Conservation (phyloP, 1,140 invertebrate species). For the Hermetia illucens region DNA sequence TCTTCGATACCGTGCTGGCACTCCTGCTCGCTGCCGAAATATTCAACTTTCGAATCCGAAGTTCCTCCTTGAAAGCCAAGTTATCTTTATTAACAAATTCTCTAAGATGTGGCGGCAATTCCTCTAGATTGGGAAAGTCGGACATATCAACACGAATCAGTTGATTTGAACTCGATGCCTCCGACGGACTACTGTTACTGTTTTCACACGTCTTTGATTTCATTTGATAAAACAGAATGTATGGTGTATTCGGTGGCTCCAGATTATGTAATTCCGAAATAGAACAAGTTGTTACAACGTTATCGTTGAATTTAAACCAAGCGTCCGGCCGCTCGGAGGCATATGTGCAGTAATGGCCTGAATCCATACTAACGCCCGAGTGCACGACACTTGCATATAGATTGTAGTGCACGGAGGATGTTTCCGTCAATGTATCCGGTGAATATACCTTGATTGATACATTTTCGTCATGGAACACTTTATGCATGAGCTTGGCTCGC, state of each 20-base stretch:
- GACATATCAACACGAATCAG: slow-evolving; percentile 16
- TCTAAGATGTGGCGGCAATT: slow-evolving; percentile 17
- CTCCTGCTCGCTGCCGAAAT: slow-evolving; percentile 1
- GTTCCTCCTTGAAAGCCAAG: slow-evolving; percentile 18
- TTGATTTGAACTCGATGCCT: slow-evolving; percentile 8
- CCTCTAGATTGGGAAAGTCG: slow-evolving; percentile 16
- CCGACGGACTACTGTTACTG: no score
- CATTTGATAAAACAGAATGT: slow-evolving; percentile 61
- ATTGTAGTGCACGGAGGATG: slow-evolving; percentile 38
- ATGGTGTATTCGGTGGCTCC: slow-evolving; percentile 60
- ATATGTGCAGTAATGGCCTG: slow-evolving; percentile 76
- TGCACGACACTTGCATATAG: slow-evolving; percentile 74
- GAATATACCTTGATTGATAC: slow-evolving; percentile 33
- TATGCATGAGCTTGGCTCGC: slow-evolving; percentile 56
- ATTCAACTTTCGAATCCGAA: slow-evolving; percentile 15
- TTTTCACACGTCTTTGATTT: slow-evolving; percentile 18
- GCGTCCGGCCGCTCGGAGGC: slow-evolving; percentile 46
- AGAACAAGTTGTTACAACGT: slow-evolving; percentile 43
- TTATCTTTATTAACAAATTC: slow-evolving; percentile 24
- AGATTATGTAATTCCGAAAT: slow-evolving; percentile 45
- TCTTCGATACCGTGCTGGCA: not conserved
- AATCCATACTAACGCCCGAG: slow-evolving; percentile 63
- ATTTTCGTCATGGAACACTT: slow-evolving; percentile 47
- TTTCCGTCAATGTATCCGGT: slow-evolving; percentile 16
- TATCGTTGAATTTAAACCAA: slow-evolving; percentile 76